Evolutionary conservation across 2,888 invertebrate genomes (phyloP), one percentile per base, ranked within the genome.

Genomic region (Trachelus tabidus): DNA sequence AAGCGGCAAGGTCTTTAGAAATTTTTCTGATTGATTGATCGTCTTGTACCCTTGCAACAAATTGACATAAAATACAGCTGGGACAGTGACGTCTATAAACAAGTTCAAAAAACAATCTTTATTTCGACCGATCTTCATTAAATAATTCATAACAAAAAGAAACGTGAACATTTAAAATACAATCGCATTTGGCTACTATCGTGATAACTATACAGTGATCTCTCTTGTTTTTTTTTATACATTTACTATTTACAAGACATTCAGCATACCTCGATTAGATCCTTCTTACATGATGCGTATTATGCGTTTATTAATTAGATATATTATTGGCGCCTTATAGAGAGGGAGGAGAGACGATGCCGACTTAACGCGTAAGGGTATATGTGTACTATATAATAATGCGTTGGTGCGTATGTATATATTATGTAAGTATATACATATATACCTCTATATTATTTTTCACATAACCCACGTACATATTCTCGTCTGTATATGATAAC

Each of bases 241-340:
- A 84, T 77, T 84, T 80, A 86, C 80, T 87, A 87, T 87, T 83
- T 87, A 87, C 87, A 87, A 83, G 82, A 87, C 84, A 86, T 83
- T 83, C 78, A 86, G 73, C 76, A 76, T 80, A 77, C 23, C 68
- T 78, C 73, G 40, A 76, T 74, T 78, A 76, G 77, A 82, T 80
- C 82, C 78, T 74, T 77, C 56, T 33, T 77, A 30, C 73, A 4
- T 23, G 23, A 9, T 56, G 23, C 23, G 56, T 56, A 56, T 56
- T 56, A 56, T 56, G 56, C 56, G 56, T 56, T 23, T 56, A 56
- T 56, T 56, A 23, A 56, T 56, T 56, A 56, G 56, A 56, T 56
- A 56, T 56, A 56, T 23, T 23, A 0, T 56, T 56, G 23, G 9
- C 56, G 56, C 56, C 56, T 23, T 56, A 56, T 1, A 15, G 56